A percentile compares a stretch with the other conserved stretches of the same genome.
These are phyloP conservation scores for Hyaena hyaena DNA, from an alignment of 2,113 vertebrate species.

Conservation along the genomic window DNA sequence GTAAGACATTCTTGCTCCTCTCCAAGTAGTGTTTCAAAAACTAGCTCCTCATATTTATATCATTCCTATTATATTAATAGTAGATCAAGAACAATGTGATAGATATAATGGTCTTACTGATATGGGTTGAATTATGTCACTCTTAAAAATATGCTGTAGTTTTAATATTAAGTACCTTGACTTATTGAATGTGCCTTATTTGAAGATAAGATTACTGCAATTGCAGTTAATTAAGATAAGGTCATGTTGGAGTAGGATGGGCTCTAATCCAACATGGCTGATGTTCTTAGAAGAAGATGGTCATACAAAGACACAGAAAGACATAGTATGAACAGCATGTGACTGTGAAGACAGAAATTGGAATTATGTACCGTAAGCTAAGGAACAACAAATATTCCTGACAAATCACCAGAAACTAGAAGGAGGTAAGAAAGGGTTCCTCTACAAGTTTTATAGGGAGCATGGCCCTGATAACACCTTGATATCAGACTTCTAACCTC, in stretches of 20 bases:
- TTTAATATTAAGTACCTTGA: background rate
- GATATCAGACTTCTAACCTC: background rate
- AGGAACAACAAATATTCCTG: background rate
- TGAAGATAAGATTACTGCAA: background rate
- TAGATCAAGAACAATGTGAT: background rate
- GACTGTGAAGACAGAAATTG: background rate
- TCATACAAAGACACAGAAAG: background rate
- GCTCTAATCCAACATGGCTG: background rate
- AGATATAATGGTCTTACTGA: background rate
- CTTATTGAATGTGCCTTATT: background rate
- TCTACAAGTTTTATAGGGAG: background rate
- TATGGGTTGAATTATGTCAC: background rate
- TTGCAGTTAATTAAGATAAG: background rate
- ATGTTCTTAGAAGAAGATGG: background rate
- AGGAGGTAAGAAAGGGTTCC: too few species aligned
- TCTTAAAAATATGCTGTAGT: background rate
- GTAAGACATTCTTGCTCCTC: background rate
- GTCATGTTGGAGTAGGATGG: background rate
- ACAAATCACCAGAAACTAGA: background rate
- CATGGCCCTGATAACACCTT: background rate
- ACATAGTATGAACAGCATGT: background rate
- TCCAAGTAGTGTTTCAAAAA: background rate
- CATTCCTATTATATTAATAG: background rate
- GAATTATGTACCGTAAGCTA: background rate
- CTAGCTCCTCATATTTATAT: background rate